These are phyloP conservation scores for Andricus quercusramuli DNA, from an alignment of 2,888 invertebrate genomes.

Conservation along the genomic window DNA sequence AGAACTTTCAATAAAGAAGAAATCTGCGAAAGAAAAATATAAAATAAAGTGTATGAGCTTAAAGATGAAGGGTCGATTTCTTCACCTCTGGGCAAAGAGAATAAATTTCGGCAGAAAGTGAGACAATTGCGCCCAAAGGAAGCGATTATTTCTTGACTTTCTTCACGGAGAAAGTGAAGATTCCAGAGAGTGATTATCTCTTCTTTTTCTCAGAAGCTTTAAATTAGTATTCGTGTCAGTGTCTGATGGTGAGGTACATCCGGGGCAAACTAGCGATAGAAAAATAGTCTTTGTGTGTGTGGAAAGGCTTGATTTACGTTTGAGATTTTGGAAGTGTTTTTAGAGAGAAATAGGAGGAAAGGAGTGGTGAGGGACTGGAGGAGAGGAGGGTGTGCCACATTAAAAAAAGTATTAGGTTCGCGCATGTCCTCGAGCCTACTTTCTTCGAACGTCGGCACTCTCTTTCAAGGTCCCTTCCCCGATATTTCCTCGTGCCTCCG, in stretches of 20 bases:
- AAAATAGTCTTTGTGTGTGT: background rate
- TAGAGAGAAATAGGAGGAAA: slow-evolving; percentile 23
- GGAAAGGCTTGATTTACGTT: slow-evolving; percentile 19
- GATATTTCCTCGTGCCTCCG: slow-evolving; percentile 57
- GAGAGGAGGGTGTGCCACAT: slow-evolving; percentile 21
- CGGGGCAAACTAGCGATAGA: background rate
- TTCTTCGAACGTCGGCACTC: slow-evolving; percentile 72
- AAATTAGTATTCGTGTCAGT: slow-evolving; percentile 37
- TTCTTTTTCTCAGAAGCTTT: slow-evolving; percentile 8
- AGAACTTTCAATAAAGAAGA: slow-evolving; percentile 2
- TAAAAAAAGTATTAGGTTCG: slow-evolving; percentile 50
- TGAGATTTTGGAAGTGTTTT: slow-evolving; percentile 12
- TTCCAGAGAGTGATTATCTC: slow-evolving; percentile 16
- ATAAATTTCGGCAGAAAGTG: slow-evolving; percentile 29
- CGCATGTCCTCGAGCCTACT: slow-evolving; percentile 73
- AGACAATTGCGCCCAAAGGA: slow-evolving; percentile 22
- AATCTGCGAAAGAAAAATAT: background rate
- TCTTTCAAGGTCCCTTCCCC: slow-evolving; percentile 71
- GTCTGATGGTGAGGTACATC: background rate
- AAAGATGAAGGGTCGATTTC: slow-evolving; percentile 1
- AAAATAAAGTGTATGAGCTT: background rate
- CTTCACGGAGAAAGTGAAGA: slow-evolving; percentile 36
- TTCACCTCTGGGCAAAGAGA: slow-evolving; percentile 29
- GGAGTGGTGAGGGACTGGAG: background rate
- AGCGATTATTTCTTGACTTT: slow-evolving; percentile 6